Percentiles rank a stretch among this genome's conserved stretches.
Conservation (phyloP, 2,113 vertebrate genomes). For the Entelurus aequoreus region DNA sequence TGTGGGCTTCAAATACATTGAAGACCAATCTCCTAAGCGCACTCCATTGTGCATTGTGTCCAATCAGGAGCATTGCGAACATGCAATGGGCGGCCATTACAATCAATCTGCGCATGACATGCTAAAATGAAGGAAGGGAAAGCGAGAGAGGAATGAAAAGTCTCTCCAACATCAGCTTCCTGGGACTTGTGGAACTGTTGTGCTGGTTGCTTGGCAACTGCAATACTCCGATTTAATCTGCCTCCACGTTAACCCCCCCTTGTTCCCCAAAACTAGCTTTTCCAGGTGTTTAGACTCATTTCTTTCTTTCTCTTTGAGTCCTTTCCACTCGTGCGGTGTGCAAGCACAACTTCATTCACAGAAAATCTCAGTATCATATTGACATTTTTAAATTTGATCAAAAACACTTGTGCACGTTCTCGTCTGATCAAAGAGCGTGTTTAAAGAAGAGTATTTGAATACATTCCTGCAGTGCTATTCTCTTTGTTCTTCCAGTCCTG, state of each 20-base stretch:
- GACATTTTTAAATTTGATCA: no score
- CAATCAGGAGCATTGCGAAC: conserved; percentile 21
- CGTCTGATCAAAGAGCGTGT: no score
- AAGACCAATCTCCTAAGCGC: conserved; percentile 4
- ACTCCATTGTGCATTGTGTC: conserved; percentile 5
- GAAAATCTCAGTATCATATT: no score
- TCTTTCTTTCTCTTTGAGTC: conserved; percentile 1
- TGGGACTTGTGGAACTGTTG: conserved; percentile 53
- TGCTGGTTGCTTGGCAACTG: conserved; percentile 64
- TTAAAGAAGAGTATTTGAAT: not conserved
- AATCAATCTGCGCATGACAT: conserved; percentile 39
- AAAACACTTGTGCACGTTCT: no score
- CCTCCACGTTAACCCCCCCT: conserved; percentile 17
- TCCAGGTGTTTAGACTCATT: not conserved
- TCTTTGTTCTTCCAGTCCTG: conserved; percentile 34
- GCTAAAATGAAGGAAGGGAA: conserved; percentile 35
- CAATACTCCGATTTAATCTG: conserved; percentile 45
- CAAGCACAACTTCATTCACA: no score
- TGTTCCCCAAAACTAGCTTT: not conserved
- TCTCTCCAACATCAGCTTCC: conserved; percentile 55
- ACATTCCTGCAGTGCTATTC: not conserved
- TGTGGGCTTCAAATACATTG: conserved; percentile 1
- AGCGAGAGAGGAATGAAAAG: conserved; percentile 48
- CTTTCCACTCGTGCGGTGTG: not conserved
- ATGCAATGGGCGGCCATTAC: conserved; percentile 29